Evolutionary conservation across 2,113 vertebrate genomes (phyloP), one percentile per base, ranked within the genome.

Genomic region (Sylvia atricapilla): DNA sequence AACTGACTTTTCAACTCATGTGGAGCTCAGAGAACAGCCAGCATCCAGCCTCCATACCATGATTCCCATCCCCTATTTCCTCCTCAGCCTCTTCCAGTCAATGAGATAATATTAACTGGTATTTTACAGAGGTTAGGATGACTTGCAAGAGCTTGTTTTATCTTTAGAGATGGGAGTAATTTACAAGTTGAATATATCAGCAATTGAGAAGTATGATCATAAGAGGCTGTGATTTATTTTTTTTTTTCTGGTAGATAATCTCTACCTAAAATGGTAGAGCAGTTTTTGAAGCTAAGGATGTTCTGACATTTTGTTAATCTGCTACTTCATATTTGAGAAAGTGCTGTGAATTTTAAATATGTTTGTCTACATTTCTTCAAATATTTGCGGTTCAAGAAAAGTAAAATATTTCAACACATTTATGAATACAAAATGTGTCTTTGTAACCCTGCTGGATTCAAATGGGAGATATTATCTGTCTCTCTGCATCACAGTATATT

Each of bases 251-350:
- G 33, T 77, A 78, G 90, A 91, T 96, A 80, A 92, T 97, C 91
- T 94, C 73, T 70, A 67, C 85, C 50, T 89, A 70, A 95, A 75
- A 86, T n/a, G 80, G 73, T 75, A 76, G 84, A 93, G 56, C 58
- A 60, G 39, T 92, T 96, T 96, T 84, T 96, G 60, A 95, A 95
- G 53, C 84, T 89, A 83, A 93, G 86, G 79, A 60, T 94, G 60
- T 96, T 95, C 93, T 97, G 93, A 94, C 93, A 92, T 97, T 97
- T 97, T 8, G 49, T 80, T 91, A 97, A 95, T 96, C 89, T 89
- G 44, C 88, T 89, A 44, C 89, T 97, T 91, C 77, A 50, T 91
- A 41, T 95, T 93, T 84, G 85, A 92, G 90, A 87, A 95, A 89
- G 94, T 88, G 91, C 91, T 96, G 86, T 91, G 93, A 96, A 97